A percentile compares a stretch with the other conserved stretches of the same genome.
Evolutionary conservation across 1,140 invertebrate genomes (phyloP).

Genomic region (Aphelenchoides fujianensis): DNA sequence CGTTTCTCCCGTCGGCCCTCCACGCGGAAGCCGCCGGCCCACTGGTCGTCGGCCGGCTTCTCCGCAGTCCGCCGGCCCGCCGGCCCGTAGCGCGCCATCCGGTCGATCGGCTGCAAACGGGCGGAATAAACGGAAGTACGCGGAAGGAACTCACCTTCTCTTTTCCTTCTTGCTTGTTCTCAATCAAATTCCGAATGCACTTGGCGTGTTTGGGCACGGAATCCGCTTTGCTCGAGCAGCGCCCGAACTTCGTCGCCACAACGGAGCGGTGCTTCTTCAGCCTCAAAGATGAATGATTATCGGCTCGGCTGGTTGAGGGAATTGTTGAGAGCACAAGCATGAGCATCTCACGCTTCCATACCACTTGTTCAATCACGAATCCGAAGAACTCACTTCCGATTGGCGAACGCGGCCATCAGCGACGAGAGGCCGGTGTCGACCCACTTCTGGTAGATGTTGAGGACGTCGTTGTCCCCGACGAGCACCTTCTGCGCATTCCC

Average conservation of each 20-base stretch:
- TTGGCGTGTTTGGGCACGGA: conserved; percentile 14
- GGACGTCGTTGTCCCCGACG: background rate
- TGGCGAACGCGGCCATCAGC: conserved; percentile 24
- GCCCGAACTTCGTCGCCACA: conserved; percentile 12
- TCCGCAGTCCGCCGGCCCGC: too few species aligned
- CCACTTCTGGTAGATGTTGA: conserved; percentile 25
- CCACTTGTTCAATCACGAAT: too few species aligned
- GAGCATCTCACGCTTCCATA: too few species aligned
- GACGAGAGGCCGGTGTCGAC: conserved; percentile 19
- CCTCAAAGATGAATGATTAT: background rate
- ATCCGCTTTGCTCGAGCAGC: conserved; percentile 3
- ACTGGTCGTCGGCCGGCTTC: background rate
- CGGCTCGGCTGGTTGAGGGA: too few species aligned
- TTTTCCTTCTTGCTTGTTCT: conserved; percentile 11
- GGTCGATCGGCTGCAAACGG: background rate
- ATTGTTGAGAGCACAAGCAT: too few species aligned
- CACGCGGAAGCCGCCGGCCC: conserved; percentile 13
- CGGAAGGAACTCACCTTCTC: background rate
- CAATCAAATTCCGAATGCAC: conserved; percentile 11
- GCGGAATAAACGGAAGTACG: background rate
- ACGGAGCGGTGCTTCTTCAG: conserved; percentile 14
- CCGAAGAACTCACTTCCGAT: conserved; percentile 19
- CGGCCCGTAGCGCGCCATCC: conserved; percentile 8
- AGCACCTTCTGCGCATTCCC: conserved; percentile 10
- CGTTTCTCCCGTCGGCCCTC: background rate